A percentile compares a stretch with the other conserved stretches of the same genome.
Evolutionary conservation across 2,113 vertebrate species (phyloP).

Genomic region (Chiloscyllium plagiosum): DNA sequence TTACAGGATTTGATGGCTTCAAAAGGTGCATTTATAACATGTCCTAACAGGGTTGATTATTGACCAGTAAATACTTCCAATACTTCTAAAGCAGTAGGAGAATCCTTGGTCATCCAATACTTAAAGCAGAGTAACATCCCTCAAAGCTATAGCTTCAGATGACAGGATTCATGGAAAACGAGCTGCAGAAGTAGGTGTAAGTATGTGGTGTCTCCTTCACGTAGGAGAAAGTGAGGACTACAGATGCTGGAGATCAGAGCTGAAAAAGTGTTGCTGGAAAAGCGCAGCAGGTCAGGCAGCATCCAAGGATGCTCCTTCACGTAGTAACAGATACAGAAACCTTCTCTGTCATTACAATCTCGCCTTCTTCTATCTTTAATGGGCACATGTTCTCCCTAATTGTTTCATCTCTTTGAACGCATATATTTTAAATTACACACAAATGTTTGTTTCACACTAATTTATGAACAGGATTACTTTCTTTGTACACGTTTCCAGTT

Average conservation of each 20-base stretch:
- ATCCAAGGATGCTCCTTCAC: too few relatives aligned
- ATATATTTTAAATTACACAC: not conserved
- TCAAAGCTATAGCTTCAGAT: not conserved
- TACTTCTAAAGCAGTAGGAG: too few relatives aligned
- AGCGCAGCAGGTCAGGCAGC: too few relatives aligned
- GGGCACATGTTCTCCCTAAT: not conserved
- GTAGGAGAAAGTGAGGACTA: too few relatives aligned
- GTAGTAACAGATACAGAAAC: too few relatives aligned
- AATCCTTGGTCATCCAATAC: too few relatives aligned
- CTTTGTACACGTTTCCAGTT: not conserved
- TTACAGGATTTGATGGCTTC: too few relatives aligned
- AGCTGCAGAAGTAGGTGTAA: not conserved
- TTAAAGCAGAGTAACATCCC: not conserved
- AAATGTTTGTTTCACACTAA: not conserved
- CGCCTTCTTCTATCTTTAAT: not conserved
- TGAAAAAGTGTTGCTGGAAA: too few relatives aligned
- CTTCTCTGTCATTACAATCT: not conserved
- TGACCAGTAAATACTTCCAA: too few relatives aligned
- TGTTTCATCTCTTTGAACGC: not conserved
- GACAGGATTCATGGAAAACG: not conserved
- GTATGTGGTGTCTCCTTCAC: not conserved
- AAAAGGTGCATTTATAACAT: too few relatives aligned
- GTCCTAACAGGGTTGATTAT: too few relatives aligned
- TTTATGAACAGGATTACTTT: not conserved
- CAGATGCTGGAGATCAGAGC: too few relatives aligned